Evolutionary conservation across 2,113 vertebrate genomes (phyloP).

Genomic region (Cercopithecus mona): DNA sequence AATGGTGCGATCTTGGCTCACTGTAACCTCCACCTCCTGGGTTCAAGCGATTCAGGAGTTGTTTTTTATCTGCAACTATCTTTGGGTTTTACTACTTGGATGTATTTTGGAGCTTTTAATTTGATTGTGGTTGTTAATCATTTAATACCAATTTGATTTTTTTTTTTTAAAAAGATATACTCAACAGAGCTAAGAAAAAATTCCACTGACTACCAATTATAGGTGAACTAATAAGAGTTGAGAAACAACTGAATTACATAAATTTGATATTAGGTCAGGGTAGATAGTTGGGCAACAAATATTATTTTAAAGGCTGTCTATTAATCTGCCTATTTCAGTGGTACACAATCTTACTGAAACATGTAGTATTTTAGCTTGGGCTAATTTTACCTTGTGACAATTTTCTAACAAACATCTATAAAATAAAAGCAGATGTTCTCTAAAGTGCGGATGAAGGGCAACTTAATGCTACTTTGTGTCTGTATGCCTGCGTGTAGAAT

Average conservation of each 20-base stretch:
- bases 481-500: background rate
- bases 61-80: background rate
- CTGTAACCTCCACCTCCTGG: too few species aligned
- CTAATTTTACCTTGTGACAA: slow-evolving; percentile 19
- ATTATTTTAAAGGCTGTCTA: background rate
- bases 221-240: background rate
- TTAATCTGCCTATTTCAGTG: background rate
- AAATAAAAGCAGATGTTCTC: slow-evolving; percentile 26
- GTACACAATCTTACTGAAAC: background rate
- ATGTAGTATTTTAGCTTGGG: background rate
- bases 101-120: background rate
- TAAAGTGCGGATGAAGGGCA: background rate
- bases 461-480: background rate
- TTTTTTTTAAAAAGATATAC: background rate
- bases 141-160: background rate
- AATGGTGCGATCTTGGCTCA: too few species aligned
- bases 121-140: background rate
- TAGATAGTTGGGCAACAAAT: background rate
- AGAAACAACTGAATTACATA: background rate
- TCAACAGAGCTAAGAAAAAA: background rate
- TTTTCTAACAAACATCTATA: slow-evolving; percentile 30
- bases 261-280: background rate
- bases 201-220: background rate
- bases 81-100: background rate
- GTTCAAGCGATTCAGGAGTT: too few species aligned